phyloP scores from a whole-genome alignment of 2,797 vertebrate genomes.

The Anableps anableps region DNA sequence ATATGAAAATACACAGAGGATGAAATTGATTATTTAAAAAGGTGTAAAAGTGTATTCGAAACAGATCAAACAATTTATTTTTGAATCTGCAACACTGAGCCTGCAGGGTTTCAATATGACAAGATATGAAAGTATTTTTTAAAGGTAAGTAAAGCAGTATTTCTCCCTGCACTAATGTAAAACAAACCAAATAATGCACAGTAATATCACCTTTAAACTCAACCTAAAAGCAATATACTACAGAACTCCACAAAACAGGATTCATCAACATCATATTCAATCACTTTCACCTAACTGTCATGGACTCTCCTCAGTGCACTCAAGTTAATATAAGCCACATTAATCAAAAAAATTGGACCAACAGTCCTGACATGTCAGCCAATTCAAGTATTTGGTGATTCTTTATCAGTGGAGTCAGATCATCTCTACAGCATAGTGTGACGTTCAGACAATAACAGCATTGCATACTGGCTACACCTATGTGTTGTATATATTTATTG shows the following conservation, averaged over 20 bases:
- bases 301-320: neutral
- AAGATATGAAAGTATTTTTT: neutral
- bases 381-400: neutral
- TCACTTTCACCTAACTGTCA: neutral
- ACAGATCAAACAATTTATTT: neutral
- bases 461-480: no score
- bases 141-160: neutral
- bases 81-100: neutral
- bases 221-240: neutral
- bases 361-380: no score
- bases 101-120: neutral
- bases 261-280: neutral
- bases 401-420: neutral
- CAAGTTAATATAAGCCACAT: neutral
- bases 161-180: neutral
- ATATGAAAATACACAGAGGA: constrained; percentile 1
- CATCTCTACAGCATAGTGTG: neutral
- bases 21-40: constrained; percentile 10
- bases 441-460: no score
- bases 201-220: neutral
- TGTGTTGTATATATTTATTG: no score
- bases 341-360: neutral
- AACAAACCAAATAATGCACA: neutral
- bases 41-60: neutral
- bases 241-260: neutral